Base-by-base conservation (phyloP, 2,113 vertebrate species). In the Zosterops hypoxanthus region DNA sequence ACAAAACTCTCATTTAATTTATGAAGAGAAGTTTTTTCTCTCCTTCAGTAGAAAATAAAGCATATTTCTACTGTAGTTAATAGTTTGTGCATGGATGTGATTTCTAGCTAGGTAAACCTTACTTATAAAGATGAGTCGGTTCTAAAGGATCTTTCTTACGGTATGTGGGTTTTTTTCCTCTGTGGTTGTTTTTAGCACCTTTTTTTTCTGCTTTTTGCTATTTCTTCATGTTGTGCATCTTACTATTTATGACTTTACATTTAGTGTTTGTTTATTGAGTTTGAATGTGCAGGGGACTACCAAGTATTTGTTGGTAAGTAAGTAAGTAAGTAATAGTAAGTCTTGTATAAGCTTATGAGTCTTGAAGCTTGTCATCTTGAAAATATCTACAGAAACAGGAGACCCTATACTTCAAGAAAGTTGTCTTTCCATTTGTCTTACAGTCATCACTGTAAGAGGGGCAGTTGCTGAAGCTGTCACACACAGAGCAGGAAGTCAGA, bases 81-180 rank as follows among this genome's bases (percentile, higher is more conserved):
- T 69, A 4, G 4, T 41, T 71, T 22, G 41, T 85, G 41, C 31
- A 36, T 14, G 11, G 23, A 61, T 61, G 49, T 85, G 50, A 65
- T 14, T 82, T 76, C 22, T 69, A 71, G 25, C 15, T 77, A 47
- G 14, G 36, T 52, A 56, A 77, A 39, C 17, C 33, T 85, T 88
- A 10, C 31, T 88, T 55, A 61, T 26, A 69, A 92, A 60, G 34
- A 24, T 53, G 23, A 50, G 29, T 56, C 39, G 29, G 13, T 81
- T 83, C 18, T 55, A 69, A 63, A 52, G 31, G 11, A 72, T 85
- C 23, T 71, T 78, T 60, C 16, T 75, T 59, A 12, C 7, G 22
- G 10, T 72, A 26, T 2, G 1, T 42, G 17, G 1, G 3, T 0
- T 2, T n/a, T 86, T 86, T 80, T 50, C 14, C 6, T 65, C 22